These are phyloP conservation scores for Lepus timidus DNA, from an alignment of 2,113 vertebrate species.

Conservation along the genomic window DNA sequence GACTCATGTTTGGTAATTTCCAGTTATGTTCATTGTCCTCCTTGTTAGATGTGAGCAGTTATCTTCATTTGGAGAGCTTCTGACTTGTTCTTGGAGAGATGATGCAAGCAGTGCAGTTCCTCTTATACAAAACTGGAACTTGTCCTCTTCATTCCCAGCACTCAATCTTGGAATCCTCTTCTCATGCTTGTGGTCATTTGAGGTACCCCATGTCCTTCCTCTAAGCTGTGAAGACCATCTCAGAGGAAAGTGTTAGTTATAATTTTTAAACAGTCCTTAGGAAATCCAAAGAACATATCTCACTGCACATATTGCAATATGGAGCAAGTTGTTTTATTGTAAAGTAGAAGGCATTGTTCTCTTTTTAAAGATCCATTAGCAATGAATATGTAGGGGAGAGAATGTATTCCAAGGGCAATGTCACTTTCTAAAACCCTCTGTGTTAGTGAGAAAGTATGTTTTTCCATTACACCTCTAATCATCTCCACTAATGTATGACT, in stretches of 20 bases:
- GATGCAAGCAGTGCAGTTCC: neutral
- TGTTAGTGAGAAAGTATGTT: neutral
- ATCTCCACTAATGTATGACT: neutral
- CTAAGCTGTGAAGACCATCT: neutral
- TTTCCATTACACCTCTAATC: neutral
- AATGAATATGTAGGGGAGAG: neutral
- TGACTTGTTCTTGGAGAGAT: conserved; percentile 24
- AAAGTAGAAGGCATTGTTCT: neutral
- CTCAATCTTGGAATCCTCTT: neutral
- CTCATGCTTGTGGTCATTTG: neutral
- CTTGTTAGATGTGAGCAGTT: conserved; percentile 46
- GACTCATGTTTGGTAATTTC: conserved; percentile 56
- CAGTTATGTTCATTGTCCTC: neutral
- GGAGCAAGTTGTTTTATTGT: conserved; percentile 32
- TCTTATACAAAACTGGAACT: neutral
- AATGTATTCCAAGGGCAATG: neutral
- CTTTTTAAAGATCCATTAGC: neutral
- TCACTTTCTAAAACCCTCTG: neutral
- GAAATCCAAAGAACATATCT: neutral
- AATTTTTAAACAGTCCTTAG: neutral
- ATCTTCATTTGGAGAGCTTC: neutral
- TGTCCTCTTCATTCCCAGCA: neutral
- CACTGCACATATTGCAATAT: neutral
- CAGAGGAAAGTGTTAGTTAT: neutral
- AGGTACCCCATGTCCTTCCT: neutral